Conservation (phyloP, 2,113 vertebrate genomes). For the Pristiophorus japonicus region DNA sequence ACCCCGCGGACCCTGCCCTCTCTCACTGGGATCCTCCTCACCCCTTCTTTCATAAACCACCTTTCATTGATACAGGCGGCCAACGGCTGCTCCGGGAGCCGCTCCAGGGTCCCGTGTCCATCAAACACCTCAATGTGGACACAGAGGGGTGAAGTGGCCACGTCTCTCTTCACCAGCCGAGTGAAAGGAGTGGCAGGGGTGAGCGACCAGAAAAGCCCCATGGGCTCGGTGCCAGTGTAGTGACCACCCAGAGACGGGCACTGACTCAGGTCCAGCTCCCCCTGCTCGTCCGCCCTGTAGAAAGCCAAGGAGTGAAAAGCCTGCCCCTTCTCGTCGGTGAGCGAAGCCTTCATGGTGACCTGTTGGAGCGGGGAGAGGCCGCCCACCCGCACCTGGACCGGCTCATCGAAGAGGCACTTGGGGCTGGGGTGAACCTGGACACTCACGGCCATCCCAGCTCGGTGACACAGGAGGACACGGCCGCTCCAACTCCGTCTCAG, state of each 20-base stretch:
- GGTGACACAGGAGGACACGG: background rate
- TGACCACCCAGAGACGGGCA: slow-evolving; percentile 58
- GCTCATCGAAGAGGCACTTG: slow-evolving; percentile 56
- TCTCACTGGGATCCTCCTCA: slow-evolving; percentile 55
- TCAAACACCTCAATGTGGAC: slow-evolving; percentile 55
- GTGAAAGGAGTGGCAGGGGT: slow-evolving; percentile 52
- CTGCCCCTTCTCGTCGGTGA: slow-evolving; percentile 63
- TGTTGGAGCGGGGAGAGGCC: slow-evolving; percentile 59
- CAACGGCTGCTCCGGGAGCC: slow-evolving; percentile 29
- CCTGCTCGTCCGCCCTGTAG: slow-evolving; percentile 57
- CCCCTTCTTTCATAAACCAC: slow-evolving; percentile 53
- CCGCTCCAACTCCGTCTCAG: background rate
- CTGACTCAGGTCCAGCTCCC: slow-evolving; percentile 55
- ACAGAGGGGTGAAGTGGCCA: slow-evolving; percentile 47
- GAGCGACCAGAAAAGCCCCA: slow-evolving; percentile 69
- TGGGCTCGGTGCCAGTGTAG: slow-evolving; percentile 63
- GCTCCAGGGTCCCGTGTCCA: slow-evolving; percentile 1
- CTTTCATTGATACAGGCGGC: slow-evolving; percentile 55
- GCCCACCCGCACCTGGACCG: slow-evolving; percentile 50
- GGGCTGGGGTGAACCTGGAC: slow-evolving; percentile 44
- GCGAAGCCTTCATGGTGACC: slow-evolving; percentile 61
- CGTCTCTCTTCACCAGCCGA: slow-evolving; percentile 58
- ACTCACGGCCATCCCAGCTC: slow-evolving; percentile 34
- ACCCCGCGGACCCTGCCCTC: slow-evolving; percentile 56
- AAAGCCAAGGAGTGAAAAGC: slow-evolving; percentile 61